These are phyloP conservation scores for Pristionchus japonicus DNA, from an alignment of 2,888 invertebrate species.

Conservation along the genomic window DNA sequence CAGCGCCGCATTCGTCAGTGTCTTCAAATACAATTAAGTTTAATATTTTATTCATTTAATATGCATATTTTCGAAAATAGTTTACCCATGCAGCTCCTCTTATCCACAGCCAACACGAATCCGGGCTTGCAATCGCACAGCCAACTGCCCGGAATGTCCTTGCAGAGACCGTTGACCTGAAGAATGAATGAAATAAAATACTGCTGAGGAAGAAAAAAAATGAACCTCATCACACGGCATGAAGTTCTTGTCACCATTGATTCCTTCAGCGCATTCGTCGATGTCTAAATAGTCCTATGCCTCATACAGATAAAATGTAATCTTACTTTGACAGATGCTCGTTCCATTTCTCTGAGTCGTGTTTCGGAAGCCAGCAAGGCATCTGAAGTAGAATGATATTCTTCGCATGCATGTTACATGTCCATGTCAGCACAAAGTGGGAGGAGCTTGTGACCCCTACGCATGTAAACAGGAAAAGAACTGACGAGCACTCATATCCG, in stretches of 20 bases:
- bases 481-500: constrained; percentile 12
- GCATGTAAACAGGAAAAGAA: no score
- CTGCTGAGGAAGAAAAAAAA: neutral
- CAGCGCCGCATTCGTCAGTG: constrained; percentile 35
- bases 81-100: constrained; percentile 40
- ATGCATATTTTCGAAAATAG: neutral
- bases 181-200: neutral
- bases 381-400: neutral
- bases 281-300: neutral
- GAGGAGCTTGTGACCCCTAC: no score
- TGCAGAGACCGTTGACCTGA: constrained; percentile 36
- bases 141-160: neutral
- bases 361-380: constrained; percentile 35
- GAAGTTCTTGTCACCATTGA: constrained; percentile 24
- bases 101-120: constrained; percentile 24
- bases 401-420: no score
- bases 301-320: neutral
- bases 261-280: constrained; percentile 42
- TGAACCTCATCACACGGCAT: constrained; percentile 21
- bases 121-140: constrained; percentile 41
- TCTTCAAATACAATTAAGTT: neutral
- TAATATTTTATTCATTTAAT: neutral
- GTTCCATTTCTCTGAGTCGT: neutral
- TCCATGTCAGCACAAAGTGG: no score
- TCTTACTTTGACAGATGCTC: constrained; percentile 32